Conservation (phyloP, 2,797 vertebrate genomes). For the Ispidina picta region DNA sequence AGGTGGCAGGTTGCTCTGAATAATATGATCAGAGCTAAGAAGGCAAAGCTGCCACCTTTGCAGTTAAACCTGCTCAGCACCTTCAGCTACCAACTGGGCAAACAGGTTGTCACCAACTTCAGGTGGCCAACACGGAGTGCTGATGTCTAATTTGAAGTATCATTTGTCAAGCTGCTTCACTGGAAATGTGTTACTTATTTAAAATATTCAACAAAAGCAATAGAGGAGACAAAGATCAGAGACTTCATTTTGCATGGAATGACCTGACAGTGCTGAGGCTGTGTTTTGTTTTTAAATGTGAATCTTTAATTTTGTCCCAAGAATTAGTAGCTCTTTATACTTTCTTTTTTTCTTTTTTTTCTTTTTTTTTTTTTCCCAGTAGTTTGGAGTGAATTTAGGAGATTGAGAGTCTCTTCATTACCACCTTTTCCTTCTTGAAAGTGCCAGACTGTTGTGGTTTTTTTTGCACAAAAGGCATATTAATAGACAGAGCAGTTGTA, state of each 20-base stretch:
- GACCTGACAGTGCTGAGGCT: not conserved
- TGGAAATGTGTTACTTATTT: not conserved
- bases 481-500: constrained; percentile 47
- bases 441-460: constrained; percentile 30
- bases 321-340: not conserved
- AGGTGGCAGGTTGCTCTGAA: not conserved
- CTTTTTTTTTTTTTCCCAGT: not conserved
- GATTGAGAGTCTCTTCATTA: constrained; percentile 35
- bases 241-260: not conserved
- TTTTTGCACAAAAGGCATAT: constrained; percentile 40
- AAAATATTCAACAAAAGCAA: not conserved
- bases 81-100: not conserved
- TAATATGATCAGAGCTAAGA: not conserved
- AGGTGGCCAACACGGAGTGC: fast-evolving
- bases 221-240: not conserved
- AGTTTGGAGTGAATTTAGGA: constrained; percentile 2
- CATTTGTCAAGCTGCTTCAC: not conserved
- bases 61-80: not conserved
- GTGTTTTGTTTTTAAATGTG: not conserved
- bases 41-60: not conserved
- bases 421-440: constrained; percentile 39
- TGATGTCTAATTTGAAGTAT: not conserved
- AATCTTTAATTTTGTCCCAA: not conserved
- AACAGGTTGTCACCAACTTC: not conserved
- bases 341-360: not conserved